Evolutionary conservation across 2,113 vertebrate species (phyloP).

Genomic region (Oostethus manadensis): DNA sequence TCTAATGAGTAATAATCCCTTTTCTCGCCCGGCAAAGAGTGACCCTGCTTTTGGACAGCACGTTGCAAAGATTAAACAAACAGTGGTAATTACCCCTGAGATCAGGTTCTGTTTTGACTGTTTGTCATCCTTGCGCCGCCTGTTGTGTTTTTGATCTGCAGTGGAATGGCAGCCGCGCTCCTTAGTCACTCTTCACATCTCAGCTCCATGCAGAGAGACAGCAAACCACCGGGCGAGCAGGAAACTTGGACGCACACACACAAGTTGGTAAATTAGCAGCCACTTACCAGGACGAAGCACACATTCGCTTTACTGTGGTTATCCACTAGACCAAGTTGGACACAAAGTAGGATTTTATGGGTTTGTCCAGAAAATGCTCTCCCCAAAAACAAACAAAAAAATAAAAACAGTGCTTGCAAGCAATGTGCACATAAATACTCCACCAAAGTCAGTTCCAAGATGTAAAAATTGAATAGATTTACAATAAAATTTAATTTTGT

Average conservation of each 20-base stretch:
- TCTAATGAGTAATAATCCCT: slow-evolving; percentile 64
- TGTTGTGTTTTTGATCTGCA: slow-evolving; percentile 57
- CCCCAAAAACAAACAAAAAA: slow-evolving; percentile 6
- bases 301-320: slow-evolving; percentile 24
- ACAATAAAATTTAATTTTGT: slow-evolving; percentile 29
- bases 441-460: slow-evolving; percentile 27
- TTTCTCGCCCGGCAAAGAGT: slow-evolving; percentile 41
- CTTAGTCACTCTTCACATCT: slow-evolving; percentile 49
- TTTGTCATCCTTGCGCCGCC: slow-evolving; percentile 47
- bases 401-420: slow-evolving; percentile 17
- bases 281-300: slow-evolving; percentile 15
- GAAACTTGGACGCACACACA: slow-evolving; percentile 8
- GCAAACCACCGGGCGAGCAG: slow-evolving; percentile 26
- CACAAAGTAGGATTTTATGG: slow-evolving; percentile 16
- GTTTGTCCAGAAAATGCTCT: slow-evolving; percentile 9
- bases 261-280: slow-evolving; percentile 24
- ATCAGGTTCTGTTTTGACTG: slow-evolving; percentile 68
- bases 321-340: slow-evolving; percentile 22
- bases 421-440: slow-evolving; percentile 14
- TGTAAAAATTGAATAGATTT: slow-evolving; percentile 35
- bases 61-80: slow-evolving; percentile 66
- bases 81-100: slow-evolving; percentile 59
- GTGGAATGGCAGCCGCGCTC: slow-evolving; percentile 39
- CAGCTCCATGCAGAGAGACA: slow-evolving; percentile 28
- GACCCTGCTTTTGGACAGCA: slow-evolving; percentile 56